These are phyloP conservation scores for Lamellibrachia satsuma DNA, from an alignment of 2,888 invertebrate species.

Conservation along the genomic window DNA sequence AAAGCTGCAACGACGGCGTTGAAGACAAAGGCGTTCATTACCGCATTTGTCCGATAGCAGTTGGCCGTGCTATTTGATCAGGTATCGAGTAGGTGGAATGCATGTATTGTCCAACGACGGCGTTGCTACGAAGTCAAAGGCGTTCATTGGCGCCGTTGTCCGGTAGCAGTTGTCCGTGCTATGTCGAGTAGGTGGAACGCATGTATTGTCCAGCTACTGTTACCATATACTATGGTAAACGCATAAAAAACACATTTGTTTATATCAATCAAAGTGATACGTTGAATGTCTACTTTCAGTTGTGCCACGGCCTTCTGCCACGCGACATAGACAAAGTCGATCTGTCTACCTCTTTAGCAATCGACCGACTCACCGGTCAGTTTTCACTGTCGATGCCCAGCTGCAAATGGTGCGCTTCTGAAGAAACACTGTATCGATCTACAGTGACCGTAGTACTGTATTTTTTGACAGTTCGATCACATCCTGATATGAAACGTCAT, in stretches of 20 bases:
- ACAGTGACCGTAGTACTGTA: not conserved
- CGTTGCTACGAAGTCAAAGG: too few species aligned
- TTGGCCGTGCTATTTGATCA: too few species aligned
- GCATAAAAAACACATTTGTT: not conserved
- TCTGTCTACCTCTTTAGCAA: not conserved
- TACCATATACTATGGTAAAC: too few species aligned
- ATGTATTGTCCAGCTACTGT: too few species aligned
- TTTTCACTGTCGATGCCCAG: not conserved
- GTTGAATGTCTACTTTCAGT: not conserved
- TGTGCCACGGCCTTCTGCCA: not conserved
- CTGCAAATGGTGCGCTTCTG: not conserved
- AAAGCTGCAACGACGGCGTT: too few species aligned
- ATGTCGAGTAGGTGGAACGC: too few species aligned
- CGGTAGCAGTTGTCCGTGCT: too few species aligned
- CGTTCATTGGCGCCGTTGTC: too few species aligned
- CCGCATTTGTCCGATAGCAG: too few species aligned
- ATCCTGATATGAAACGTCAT: not conserved
- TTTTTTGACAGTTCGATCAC: not conserved
- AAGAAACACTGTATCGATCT: not conserved
- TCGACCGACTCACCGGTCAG: not conserved
- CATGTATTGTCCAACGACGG: too few species aligned
- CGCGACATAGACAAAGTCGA: not conserved
- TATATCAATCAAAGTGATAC: not conserved
- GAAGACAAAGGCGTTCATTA: too few species aligned
- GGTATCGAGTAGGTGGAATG: too few species aligned